Percentiles rank a stretch among this genome's conserved stretches.
These are phyloP conservation scores for Drosophila mercatorum DNA, from an alignment of 2,888 invertebrate species.

Conservation along the genomic window DNA sequence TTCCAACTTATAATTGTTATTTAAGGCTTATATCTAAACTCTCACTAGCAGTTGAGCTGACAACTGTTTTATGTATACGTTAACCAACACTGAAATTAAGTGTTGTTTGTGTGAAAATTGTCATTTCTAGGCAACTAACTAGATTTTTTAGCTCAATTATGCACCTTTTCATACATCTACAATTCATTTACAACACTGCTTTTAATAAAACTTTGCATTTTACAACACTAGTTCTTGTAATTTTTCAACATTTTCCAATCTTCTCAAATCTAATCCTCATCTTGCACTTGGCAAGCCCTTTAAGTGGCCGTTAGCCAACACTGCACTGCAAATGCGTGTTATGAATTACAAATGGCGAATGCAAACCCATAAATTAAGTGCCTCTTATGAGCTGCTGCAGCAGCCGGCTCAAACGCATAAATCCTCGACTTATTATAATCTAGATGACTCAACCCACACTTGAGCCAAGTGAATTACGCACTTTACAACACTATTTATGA, in stretches of 20 bases:
- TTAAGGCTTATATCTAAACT: not conserved
- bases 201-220: no score
- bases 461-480: not conserved
- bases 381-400: not conserved
- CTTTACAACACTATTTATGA: conserved; percentile 4
- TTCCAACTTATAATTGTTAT: not conserved
- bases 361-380: not conserved
- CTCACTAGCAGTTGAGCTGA: not conserved
- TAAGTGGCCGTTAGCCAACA: not conserved
- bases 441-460: not conserved
- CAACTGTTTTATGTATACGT: not conserved
- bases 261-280: no score
- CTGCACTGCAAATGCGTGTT: not conserved
- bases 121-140: not conserved
- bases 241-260: no score
- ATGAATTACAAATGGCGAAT: not conserved
- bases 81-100: not conserved
- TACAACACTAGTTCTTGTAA: not conserved
- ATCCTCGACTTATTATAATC: conserved; percentile 1
- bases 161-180: not conserved
- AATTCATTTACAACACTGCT: not conserved
- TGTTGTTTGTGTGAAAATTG: not conserved
- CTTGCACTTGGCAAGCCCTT: no score
- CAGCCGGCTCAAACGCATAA: not conserved
- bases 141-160: not conserved